Conservation (phyloP, 2,797 vertebrate genomes). For the Pseudochirops cupreus region DNA sequence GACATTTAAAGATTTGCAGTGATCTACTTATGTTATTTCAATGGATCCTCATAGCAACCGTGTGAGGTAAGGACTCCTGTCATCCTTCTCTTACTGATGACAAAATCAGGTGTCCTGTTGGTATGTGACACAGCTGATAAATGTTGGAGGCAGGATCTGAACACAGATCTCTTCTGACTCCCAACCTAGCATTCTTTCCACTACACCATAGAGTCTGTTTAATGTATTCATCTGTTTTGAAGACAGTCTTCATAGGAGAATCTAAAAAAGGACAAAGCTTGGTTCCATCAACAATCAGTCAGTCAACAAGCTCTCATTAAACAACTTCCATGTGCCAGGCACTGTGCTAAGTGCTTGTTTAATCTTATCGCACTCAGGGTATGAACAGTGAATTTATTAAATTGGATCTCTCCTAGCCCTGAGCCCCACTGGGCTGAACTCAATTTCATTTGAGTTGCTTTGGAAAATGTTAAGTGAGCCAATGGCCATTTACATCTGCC, state of each 20-base stretch:
- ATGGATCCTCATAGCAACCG: not conserved
- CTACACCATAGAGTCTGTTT: not conserved
- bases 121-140: not conserved
- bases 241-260: conserved; percentile 29
- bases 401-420: conserved; percentile 34
- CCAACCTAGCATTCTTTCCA: not conserved
- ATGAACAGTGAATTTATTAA: conserved; percentile 18
- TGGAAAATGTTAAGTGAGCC: conserved; percentile 50
- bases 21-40: not conserved
- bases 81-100: conserved; percentile 27
- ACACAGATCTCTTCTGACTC: conserved; percentile 7
- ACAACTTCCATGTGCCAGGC: not conserved
- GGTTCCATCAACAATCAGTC: not conserved
- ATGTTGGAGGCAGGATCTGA: not conserved
- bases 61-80: not conserved
- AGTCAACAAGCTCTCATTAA: not conserved
- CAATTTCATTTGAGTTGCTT: conserved; percentile 1
- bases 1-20: not conserved
- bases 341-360: not conserved
- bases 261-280: conserved; percentile 4
- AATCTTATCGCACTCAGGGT: not conserved
- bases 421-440: conserved; percentile 13
- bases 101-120: conserved; percentile 5
- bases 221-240: conserved; percentile 37
- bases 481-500: conserved; percentile 54